Conservation (phyloP, 2,888 invertebrate species). For the Therioaphis trifolii region DNA sequence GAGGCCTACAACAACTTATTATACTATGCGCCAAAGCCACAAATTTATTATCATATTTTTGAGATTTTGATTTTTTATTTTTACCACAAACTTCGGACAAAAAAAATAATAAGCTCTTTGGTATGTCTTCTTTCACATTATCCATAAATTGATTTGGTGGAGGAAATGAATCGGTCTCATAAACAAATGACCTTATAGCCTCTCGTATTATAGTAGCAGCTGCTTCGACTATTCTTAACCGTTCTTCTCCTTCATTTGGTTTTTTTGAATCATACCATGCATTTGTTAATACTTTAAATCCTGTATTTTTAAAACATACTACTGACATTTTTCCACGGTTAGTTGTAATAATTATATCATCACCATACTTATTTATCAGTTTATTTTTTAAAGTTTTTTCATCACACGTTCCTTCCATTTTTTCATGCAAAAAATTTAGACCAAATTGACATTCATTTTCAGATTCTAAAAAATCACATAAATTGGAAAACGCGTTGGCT, state of each 20-base stretch:
- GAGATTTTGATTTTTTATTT: conserved; percentile 51
- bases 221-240: conserved; percentile 12
- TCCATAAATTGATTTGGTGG: conserved; percentile 34
- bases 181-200: neutral
- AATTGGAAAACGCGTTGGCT: conserved; percentile 4
- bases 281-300: conserved; percentile 43
- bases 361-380: neutral
- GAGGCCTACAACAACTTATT: conserved; percentile 60
- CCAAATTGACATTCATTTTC: neutral
- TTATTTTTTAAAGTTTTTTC: conserved; percentile 30
- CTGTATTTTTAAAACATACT: conserved; percentile 56
- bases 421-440: conserved; percentile 14
- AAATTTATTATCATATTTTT: conserved; percentile 9
- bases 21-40: conserved; percentile 51
- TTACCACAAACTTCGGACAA: neutral
- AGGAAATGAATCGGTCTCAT: conserved; percentile 23
- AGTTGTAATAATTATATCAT: neutral
- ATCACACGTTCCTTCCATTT: neutral
- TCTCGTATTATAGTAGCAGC: conserved; percentile 12
- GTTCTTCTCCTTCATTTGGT: conserved; percentile 35
- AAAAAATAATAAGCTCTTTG: conserved; percentile 43
- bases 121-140: conserved; percentile 20
- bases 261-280: conserved; percentile 29
- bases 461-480: neutral
- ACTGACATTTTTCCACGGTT: conserved; percentile 25